phyloP scores from a whole-genome alignment of 2,797 vertebrate species.

The Peromyscus melanophrys region DNA sequence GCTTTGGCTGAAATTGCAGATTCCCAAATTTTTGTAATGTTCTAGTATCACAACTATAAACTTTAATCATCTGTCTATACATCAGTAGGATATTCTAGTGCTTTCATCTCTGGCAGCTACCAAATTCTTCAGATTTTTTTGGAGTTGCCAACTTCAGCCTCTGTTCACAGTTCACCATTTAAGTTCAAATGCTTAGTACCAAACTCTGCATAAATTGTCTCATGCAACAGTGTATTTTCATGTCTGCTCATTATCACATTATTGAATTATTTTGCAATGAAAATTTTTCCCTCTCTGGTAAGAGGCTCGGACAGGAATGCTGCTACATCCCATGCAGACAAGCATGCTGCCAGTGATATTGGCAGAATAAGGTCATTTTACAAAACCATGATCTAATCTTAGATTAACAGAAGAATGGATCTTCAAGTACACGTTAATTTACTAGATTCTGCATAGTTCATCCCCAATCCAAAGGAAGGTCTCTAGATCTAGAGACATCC shows the following conservation, averaged over 20 bases:
- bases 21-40: not conserved
- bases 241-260: not conserved
- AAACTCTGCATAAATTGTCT: not conserved
- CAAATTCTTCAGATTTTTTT: slow-evolving; percentile 23
- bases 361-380: slow-evolving; percentile 1
- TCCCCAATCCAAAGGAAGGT: not conserved
- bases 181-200: slow-evolving; percentile 27
- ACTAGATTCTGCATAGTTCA: not conserved
- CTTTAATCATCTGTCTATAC: not conserved
- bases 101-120: slow-evolving; percentile 11
- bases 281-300: not conserved
- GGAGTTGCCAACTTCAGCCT: not conserved
- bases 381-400: not conserved
- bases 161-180: not conserved
- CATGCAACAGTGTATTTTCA: not conserved
- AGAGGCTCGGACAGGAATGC: not conserved
- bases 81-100: not conserved
- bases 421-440: not conserved
- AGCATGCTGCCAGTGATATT: not conserved
- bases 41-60: not conserved
- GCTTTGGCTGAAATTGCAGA: not conserved
- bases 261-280: not conserved
- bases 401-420: not conserved
- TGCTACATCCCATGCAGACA: not conserved
- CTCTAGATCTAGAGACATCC: not conserved